Conservation (phyloP, 1,140 invertebrate genomes). For the Bombus pascuorum region DNA sequence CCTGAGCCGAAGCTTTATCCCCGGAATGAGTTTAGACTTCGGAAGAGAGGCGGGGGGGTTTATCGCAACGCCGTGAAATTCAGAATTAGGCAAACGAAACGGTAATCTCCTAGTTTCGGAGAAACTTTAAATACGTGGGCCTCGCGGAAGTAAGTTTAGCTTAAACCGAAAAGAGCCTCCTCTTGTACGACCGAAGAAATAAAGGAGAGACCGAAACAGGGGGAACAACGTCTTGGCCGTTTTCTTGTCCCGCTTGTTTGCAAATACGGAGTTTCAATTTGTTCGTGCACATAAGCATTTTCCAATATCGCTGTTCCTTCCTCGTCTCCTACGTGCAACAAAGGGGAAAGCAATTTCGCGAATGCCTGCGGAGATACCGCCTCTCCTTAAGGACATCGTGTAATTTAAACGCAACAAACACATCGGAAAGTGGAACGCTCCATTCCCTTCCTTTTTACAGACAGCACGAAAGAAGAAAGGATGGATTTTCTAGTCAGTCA, state of each 20-base stretch:
- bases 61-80: slow-evolving; percentile 10
- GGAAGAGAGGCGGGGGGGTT: not conserved
- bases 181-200: not conserved
- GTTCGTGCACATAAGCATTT: slow-evolving; percentile 31
- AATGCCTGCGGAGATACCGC: not conserved
- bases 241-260: slow-evolving; percentile 7
- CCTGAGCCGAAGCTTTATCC: not conserved
- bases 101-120: not conserved
- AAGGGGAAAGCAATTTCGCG: slow-evolving; percentile 34
- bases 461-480: not conserved
- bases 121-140: slow-evolving; percentile 13
- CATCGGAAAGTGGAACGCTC: slow-evolving; percentile 10
- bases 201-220: not conserved
- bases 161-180: not conserved
- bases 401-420: slow-evolving; percentile 39
- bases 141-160: not conserved
- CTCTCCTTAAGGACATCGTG: slow-evolving; percentile 15
- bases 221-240: not conserved
- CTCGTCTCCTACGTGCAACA: not conserved
- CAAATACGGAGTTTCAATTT: slow-evolving; percentile 13
- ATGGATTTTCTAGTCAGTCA: not conserved
- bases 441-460: not conserved
- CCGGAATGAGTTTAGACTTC: slow-evolving; percentile 3
- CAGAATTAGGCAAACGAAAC: not conserved
- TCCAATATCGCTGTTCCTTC: slow-evolving; percentile 19